Evolutionary conservation across 2,888 invertebrate genomes (phyloP).

Genomic region (Synergus laeviventris): DNA sequence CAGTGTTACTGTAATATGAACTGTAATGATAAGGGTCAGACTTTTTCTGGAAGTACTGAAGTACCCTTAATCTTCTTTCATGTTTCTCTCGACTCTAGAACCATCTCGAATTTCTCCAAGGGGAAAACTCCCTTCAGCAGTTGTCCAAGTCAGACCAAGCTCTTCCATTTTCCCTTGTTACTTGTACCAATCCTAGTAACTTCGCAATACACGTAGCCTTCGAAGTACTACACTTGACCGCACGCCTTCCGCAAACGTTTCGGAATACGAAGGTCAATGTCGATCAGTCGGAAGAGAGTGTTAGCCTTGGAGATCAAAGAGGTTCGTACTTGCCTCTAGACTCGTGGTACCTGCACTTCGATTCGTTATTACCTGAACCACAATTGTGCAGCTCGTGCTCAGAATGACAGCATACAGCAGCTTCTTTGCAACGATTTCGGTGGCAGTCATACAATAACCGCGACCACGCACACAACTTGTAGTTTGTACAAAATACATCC

Average conservation of each 20-base stretch:
- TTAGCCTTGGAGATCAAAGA: slow-evolving; percentile 35
- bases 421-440: slow-evolving; percentile 13
- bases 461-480: not conserved
- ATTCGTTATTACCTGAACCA: slow-evolving; percentile 21
- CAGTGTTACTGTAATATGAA: slow-evolving; percentile 94
- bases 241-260: slow-evolving; percentile 34
- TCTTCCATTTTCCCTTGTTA: slow-evolving; percentile 4
- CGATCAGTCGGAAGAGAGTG: slow-evolving; percentile 38
- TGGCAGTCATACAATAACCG: slow-evolving; percentile 9
- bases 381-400: not conserved
- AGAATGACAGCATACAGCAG: not conserved
- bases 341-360: slow-evolving; percentile 7
- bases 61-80: slow-evolving; percentile 12
- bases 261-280: slow-evolving; percentile 39
- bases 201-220: slow-evolving; percentile 18
- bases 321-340: slow-evolving; percentile 3
- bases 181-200: slow-evolving; percentile 7
- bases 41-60: no score
- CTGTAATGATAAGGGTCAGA: slow-evolving; percentile 94
- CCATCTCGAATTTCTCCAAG: not conserved
- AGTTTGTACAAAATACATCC: not conserved
- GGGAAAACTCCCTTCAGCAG: not conserved
- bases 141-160: slow-evolving; percentile 1
- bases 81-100: not conserved
- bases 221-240: slow-evolving; percentile 35